phyloP scores from a whole-genome alignment of 1,140 invertebrate species.

The Drosophila repleta region DNA sequence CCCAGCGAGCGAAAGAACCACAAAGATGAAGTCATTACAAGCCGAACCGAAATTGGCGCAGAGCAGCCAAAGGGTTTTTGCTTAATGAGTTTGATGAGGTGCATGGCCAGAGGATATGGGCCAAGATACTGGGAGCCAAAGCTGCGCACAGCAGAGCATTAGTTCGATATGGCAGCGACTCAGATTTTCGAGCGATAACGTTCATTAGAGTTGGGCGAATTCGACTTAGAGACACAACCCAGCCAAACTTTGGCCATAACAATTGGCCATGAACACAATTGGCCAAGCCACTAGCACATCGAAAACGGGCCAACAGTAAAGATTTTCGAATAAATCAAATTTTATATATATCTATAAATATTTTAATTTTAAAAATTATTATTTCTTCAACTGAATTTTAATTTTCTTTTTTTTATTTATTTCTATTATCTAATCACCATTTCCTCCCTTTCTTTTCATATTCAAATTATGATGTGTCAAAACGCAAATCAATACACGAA shows the following conservation, averaged over 20 bases:
- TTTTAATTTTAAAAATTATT: not conserved
- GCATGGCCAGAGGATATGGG: not conserved
- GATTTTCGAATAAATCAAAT: not conserved
- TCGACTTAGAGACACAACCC: constrained; percentile 17
- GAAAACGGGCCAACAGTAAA: not conserved
- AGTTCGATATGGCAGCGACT: constrained; percentile 1
- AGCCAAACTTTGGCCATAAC: constrained; percentile 68
- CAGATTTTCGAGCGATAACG: constrained; percentile 63
- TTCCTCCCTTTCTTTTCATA: no score
- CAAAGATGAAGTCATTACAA: constrained; percentile 78
- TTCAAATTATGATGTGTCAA: no score
- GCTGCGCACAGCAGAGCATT: constrained; percentile 6
- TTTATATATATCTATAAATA: not conserved
- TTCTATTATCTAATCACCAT: no score
- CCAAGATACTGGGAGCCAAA: constrained; percentile 14
- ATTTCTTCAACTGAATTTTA: no score
- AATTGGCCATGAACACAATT: constrained; percentile 63
- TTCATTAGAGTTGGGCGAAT: constrained; percentile 74
- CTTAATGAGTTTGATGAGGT: constrained; percentile 71
- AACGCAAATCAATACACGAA: no score
- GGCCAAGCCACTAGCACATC: constrained; percentile 1
- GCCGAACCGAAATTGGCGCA: constrained; percentile 63
- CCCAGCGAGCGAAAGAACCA: constrained; percentile 49
- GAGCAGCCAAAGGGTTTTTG: constrained; percentile 72
- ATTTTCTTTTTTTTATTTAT: no score